Evolutionary conservation across 2,888 invertebrate species (phyloP), one percentile per base, ranked within the genome.

Genomic region (Aplocera efformata): DNA sequence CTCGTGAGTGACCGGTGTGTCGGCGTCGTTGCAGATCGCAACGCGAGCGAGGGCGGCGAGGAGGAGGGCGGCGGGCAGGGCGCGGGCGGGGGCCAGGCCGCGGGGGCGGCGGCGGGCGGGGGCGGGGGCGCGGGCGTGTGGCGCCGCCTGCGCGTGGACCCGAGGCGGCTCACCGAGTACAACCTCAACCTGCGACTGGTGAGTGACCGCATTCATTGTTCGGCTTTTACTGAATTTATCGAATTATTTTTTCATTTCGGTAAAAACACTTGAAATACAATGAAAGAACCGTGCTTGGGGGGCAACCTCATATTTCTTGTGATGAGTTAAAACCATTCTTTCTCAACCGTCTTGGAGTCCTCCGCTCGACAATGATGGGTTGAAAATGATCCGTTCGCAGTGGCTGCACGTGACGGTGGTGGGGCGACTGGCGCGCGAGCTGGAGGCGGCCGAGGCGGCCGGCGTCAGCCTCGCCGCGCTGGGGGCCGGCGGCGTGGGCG

Each of bases 341-440:
- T n/a, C n/a, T n/a, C n/a, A n/a, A n/a, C n/a, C n/a, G n/a, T n/a
- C n/a, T n/a, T n/a, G n/a, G n/a, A n/a, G n/a, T n/a, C 55, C 93
- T 93, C 29, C 53, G 54, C 44, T 79, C 95, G 51, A 82, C 95
- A 52, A 91, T 92, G 85, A 94, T 93, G 72, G 69, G 22, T 6
- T 22, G 10, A 2, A 4, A 37, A 39, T 38, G 50, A n/a, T n/a
- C 20, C 20, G 3, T n/a, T 6, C 44, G 36, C 76, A 94, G 95
- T 97, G 97, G 97, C 90, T 97, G 52, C 94, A 95, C 43, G 91
- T 92, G 58, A 97, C 96, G 2, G 93, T 98, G 51, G 81, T 97
- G 43, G 90, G 91, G 66, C 91, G 94, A 17, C 79, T 98, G 35
- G 92, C 92, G 13, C 84, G 84, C 31, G 96, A 96, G 86, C 92